A percentile compares a stretch with the other conserved stretches of the same genome.
Evolutionary conservation across 2,888 invertebrate species (phyloP).

Genomic region (Halictus ligatus): DNA sequence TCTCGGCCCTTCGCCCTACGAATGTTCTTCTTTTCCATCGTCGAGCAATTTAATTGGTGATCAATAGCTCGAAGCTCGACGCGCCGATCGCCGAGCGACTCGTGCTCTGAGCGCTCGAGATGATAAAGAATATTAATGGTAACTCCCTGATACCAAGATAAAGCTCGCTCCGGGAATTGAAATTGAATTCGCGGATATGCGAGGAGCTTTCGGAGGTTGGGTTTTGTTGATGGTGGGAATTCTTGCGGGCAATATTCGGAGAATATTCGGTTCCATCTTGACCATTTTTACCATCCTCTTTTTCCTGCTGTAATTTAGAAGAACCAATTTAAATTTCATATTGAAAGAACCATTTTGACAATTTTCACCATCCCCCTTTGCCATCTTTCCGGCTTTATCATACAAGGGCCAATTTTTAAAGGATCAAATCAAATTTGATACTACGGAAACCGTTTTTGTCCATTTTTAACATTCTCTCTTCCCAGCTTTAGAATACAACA

Average conservation of each 20-base stretch:
- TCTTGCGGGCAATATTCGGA: background rate
- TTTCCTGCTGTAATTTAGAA: no score
- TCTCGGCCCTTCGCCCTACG: background rate
- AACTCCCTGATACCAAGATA: background rate
- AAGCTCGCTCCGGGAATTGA: background rate
- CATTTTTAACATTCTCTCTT: no score
- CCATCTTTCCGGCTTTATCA: no score
- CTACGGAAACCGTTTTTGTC: no score
- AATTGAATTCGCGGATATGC: background rate
- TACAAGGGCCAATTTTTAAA: no score
- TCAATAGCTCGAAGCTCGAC: slow-evolving; percentile 20
- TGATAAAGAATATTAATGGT: background rate
- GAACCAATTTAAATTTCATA: no score
- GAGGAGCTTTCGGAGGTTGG: background rate
- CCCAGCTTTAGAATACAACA: no score
- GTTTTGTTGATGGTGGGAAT: no score
- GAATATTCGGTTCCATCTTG: background rate
- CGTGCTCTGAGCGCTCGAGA: slow-evolving; percentile 11
- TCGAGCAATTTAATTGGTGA: slow-evolving; percentile 44
- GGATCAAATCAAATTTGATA: no score
- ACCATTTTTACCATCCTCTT: no score
- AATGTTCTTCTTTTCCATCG: slow-evolving; percentile 16
- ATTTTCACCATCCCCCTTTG: no score
- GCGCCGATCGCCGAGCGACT: background rate
- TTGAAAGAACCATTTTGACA: no score